Percentiles rank a stretch among this genome's conserved stretches.
Evolutionary conservation across 1,140 invertebrate species (phyloP).

Genomic region (Magallana gigas): DNA sequence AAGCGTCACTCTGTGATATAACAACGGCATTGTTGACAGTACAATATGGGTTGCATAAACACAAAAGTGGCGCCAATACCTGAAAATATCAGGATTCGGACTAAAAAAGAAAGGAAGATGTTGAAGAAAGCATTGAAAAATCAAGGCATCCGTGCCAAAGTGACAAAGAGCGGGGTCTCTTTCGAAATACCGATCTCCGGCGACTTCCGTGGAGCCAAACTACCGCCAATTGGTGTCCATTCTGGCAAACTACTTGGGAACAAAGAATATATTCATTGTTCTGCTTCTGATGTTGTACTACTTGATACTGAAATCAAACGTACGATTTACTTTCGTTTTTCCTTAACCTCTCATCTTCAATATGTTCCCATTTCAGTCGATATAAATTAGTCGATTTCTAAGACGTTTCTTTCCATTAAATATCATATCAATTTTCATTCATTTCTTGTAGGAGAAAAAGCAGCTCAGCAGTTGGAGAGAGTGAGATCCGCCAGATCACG

Average conservation of each 20-base stretch:
- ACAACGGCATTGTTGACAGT: no score
- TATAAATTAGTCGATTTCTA: background rate
- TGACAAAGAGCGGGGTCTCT: background rate
- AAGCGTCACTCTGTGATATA: background rate
- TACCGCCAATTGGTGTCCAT: background rate
- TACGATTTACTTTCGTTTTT: background rate
- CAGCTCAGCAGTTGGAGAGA: background rate
- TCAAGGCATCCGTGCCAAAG: background rate
- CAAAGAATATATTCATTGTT: background rate
- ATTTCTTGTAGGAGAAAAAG: background rate
- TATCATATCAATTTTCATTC: background rate
- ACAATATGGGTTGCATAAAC: conserved; percentile 26
- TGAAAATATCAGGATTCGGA: background rate
- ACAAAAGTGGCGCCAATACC: background rate
- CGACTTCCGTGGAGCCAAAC: background rate
- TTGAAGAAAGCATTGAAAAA: background rate
- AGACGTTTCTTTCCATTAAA: background rate
- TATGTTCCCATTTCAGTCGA: no score
- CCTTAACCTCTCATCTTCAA: no score
- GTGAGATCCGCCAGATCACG: no score
- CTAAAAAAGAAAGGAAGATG: background rate
- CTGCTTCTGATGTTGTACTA: background rate
- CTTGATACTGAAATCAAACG: background rate
- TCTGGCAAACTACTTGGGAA: background rate
- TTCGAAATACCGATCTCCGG: background rate